A percentile compares a stretch with the other conserved stretches of the same genome.
phyloP scores from a whole-genome alignment of 2,113 vertebrate species.

The Coregonus clupeaformis region DNA sequence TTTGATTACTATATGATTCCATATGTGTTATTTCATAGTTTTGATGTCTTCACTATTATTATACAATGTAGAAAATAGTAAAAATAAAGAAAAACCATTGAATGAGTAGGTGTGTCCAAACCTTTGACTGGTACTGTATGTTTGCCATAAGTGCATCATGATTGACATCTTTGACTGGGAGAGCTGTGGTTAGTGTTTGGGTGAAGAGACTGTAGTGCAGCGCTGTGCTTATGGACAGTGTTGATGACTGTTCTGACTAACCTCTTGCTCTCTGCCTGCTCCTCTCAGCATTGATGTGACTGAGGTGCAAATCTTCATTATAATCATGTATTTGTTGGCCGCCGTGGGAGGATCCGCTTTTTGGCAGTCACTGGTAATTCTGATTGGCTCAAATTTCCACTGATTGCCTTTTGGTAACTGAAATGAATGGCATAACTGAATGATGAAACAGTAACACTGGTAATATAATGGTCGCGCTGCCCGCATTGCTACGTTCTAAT shows the following conservation, averaged over 20 bases:
- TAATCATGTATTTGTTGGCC: conserved; percentile 97
- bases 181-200: neutral
- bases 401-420: conserved; percentile 1
- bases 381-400: conserved; percentile 23
- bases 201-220: neutral
- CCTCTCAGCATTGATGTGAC: conserved; percentile 98
- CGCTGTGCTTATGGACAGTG: conserved; percentile 66
- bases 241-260: conserved; percentile 74
- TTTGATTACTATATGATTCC: too few species aligned
- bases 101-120: too few species aligned
- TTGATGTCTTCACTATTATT: too few species aligned
- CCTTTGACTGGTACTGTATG: too few species aligned
- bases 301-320: conserved; percentile 99
- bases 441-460: neutral
- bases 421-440: neutral
- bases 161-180: neutral
- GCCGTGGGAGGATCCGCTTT: conserved; percentile 96
- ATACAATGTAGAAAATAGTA: too few species aligned
- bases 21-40: too few species aligned
- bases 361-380: conserved; percentile 96
- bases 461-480: neutral
- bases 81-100: too few species aligned
- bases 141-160: neutral
- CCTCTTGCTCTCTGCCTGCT: conserved; percentile 75
- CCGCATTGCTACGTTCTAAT: too few species aligned